Conservation (phyloP, 2,113 vertebrate species). For the Gnathonemus echidnorhynchus region DNA sequence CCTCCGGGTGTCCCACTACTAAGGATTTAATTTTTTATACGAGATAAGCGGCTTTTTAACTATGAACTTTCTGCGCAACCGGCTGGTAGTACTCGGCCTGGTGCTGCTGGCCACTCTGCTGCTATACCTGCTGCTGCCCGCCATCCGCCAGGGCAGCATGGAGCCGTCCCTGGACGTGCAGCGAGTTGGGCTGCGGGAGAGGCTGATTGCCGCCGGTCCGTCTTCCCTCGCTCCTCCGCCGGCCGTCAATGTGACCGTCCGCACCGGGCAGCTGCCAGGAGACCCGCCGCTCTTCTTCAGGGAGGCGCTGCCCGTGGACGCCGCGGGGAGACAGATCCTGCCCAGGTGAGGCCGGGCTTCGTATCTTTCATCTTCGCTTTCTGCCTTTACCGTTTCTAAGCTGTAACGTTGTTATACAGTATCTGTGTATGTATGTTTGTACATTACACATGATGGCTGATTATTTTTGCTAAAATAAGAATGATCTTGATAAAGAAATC, state of each 20-base stretch:
- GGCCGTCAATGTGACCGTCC: constrained; percentile 58
- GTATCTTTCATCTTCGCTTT: background rate
- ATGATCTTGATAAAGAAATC: background rate
- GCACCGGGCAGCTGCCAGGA: constrained; percentile 60
- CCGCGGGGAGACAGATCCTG: constrained; percentile 46
- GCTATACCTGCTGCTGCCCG: constrained; percentile 74
- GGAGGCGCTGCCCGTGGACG: constrained; percentile 64
- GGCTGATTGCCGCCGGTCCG: constrained; percentile 17
- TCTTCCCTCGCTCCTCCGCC: constrained; percentile 34
- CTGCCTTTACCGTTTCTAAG: background rate
- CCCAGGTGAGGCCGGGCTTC: constrained; percentile 59
- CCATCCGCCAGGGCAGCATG: constrained; percentile 59
- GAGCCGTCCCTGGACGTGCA: constrained; percentile 53
- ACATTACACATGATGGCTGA: background rate
- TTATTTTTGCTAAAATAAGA: background rate
- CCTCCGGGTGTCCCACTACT: background rate
- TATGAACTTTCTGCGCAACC: constrained; percentile 67
- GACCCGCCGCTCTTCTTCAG: constrained; percentile 78
- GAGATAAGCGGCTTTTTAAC: background rate
- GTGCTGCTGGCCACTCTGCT: constrained; percentile 68
- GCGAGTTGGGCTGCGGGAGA: constrained; percentile 38
- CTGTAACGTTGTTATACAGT: background rate
- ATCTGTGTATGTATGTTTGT: too few species aligned
- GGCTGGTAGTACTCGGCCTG: constrained; percentile 67
- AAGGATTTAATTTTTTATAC: background rate